Base-by-base conservation (phyloP, 92 coral and sea anemone genomes). In the Muricea muricata region DNA sequence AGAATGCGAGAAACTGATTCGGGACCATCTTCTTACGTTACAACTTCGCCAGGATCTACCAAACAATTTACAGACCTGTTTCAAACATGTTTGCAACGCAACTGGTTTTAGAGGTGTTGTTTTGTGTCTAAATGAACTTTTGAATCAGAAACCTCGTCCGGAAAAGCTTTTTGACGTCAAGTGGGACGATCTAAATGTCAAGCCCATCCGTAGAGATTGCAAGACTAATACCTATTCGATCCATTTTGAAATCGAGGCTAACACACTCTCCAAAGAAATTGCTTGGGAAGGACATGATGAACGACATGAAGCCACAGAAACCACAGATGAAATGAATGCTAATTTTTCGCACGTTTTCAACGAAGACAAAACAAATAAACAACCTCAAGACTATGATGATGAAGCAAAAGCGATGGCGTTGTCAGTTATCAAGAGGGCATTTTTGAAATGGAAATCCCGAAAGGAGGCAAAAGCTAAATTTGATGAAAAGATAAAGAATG, bases 121-220 rank as follows among this genome's bases (percentile, higher is more conserved):
- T 26, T 23, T 12, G 52, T 77, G 80, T 55, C 82, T 94, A 30
- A 74, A 70, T 35, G 78, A 58, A 34, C 82, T 94, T 1, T 91
- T 94, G 35, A 20, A 55, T 23, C 68, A 81, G 24, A 81, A 93
- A 15, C 69, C 82, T 39, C 76, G 86, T 2, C 66, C 47, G 0
- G 98, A 94, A 65, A 79, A 71, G 31, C 65, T 94, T 57, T 89
- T 65, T 46, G 93, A 91, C 46, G 85, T 93, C 12, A 85, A 81
- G 28, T 94, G 97, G 97, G 72, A 88, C 54, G 78, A 70, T 14
- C 33, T 47, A 9, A 20, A 33, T 0, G 68, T 29, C 4, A 77
- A 31, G 32, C 45, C 10, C 23, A 10, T 48, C 15, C 30, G 42
- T 41, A 54, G 26, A 41, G 37, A 29, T 33, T 54, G 82, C 42